Percentiles rank a stretch among this genome's conserved stretches.
Conservation (phyloP, 2,113 vertebrate species). For the Monarcha castaneiventris region DNA sequence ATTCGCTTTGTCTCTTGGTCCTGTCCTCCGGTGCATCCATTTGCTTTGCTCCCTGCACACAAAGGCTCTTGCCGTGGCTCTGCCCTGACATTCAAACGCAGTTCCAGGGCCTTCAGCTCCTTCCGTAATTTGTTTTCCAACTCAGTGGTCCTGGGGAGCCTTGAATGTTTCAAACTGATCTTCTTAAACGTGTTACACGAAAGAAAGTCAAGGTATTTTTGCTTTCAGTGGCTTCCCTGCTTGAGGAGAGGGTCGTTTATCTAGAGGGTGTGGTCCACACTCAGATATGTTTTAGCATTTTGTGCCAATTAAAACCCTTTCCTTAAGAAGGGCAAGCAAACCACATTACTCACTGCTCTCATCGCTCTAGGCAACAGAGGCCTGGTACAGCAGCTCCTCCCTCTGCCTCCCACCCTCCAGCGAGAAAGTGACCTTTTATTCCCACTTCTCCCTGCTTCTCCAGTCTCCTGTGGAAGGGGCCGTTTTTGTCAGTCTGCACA, state of each 20-base stretch:
- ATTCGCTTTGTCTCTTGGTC: not conserved
- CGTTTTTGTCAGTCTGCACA: fast-evolving
- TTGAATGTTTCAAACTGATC: not conserved
- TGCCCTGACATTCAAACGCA: not conserved
- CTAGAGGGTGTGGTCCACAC: not conserved
- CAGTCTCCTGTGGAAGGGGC: not conserved
- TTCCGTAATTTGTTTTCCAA: not conserved
- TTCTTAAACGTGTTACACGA: not conserved
- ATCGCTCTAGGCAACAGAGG: fast-evolving
- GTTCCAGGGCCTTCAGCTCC: not conserved
- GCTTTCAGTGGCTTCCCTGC: not conserved
- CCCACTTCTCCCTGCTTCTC: no score
- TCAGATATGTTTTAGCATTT: not conserved
- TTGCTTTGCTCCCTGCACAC: not conserved
- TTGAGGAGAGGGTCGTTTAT: not conserved
- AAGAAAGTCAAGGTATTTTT: not conserved
- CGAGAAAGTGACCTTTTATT: not conserved
- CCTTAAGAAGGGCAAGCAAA: not conserved
- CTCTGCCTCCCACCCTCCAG: not conserved
- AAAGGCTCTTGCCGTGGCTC: fast-evolving
- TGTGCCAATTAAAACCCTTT: not conserved
- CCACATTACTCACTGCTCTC: fast-evolving
- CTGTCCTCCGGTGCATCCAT: fast-evolving
- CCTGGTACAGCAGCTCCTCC: not conserved
- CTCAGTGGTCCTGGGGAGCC: not conserved